Base-by-base conservation (phyloP, 2,113 vertebrate genomes). In the Zosterops hypoxanthus region DNA sequence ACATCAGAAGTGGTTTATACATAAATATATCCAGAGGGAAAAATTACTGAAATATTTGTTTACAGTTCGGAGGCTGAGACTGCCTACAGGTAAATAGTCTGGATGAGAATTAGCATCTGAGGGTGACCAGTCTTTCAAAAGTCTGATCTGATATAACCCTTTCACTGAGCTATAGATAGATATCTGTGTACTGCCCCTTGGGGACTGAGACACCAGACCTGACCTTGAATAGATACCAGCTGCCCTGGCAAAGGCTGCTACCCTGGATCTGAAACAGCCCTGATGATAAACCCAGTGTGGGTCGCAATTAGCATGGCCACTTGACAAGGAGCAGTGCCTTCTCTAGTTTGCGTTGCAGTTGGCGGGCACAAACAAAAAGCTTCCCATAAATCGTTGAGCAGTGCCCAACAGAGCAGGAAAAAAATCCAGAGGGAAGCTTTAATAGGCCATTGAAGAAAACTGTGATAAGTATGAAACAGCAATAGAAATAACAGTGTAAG, bases 391-490 rank as follows among this genome's bases (percentile, higher is more conserved):
- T 23, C 33, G 39, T 23, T 94, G 64, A 88, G 83, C 41, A 2
- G 87, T 56, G 73, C 71, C 82, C 92, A 96, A 71, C 39, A 6
- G 77, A 86, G 93, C 92, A 92, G 71, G 82, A 94, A 90, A 94
- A 90, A 39, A 92, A 95, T 86, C 64, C 17, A 18, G 70, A 77
- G 82, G 71, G n/a, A 95, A 93, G 85, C 50, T 94, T 97, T 97
- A 96, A 96, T 71, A 90, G 88, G 79, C 60, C 79, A 94, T 26
- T 94, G 84, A 96, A 92, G 64, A 90, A 91, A 94, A 86, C 79
- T 59, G 63, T 39, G 90, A 95, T 50, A 95, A 96, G 75, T 64
- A 85, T 63, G 73, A 76, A 90, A 73, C 29, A 81, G 82, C 71
- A 70, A 49, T 0, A 68, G 90, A 92, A 92, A 93, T 70, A 88